Conservation (phyloP, 2,888 invertebrate species). For the Tethea ocularis region DNA sequence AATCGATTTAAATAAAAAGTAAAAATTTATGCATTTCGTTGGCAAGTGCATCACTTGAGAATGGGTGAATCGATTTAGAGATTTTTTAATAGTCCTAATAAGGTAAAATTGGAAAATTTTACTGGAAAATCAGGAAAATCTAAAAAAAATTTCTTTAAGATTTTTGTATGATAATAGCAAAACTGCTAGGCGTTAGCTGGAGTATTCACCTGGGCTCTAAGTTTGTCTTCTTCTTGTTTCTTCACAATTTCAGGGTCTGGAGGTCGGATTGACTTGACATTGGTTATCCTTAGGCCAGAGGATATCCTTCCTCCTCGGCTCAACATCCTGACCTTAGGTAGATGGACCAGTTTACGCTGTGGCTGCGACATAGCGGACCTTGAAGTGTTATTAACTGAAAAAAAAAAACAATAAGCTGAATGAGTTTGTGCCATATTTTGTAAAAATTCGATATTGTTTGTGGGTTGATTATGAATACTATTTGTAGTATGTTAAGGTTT, state of each 20-base stretch:
- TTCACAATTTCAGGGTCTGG: conserved; percentile 60
- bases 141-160: no score
- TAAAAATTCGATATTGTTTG: not conserved
- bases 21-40: no score
- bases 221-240: conserved; percentile 65
- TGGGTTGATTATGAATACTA: not conserved
- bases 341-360: conserved; percentile 61
- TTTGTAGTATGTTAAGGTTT: not conserved
- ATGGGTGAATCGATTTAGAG: no score
- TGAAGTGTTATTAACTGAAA: conserved; percentile 23
- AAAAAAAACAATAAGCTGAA: not conserved
- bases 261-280: conserved; percentile 67
- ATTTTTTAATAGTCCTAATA: no score
- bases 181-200: no score
- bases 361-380: conserved; percentile 50
- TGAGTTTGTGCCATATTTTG: not conserved
- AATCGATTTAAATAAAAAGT: no score
- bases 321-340: conserved; percentile 71
- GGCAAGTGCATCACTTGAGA: no score
- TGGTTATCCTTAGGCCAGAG: conserved; percentile 66
- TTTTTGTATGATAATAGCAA: no score
- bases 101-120: no score
- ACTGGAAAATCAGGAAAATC: no score
- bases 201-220: conserved; percentile 63
- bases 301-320: conserved; percentile 49